These are phyloP conservation scores for Drepanosiphum platanoidis DNA, from an alignment of 2,888 invertebrate genomes.

Conservation along the genomic window DNA sequence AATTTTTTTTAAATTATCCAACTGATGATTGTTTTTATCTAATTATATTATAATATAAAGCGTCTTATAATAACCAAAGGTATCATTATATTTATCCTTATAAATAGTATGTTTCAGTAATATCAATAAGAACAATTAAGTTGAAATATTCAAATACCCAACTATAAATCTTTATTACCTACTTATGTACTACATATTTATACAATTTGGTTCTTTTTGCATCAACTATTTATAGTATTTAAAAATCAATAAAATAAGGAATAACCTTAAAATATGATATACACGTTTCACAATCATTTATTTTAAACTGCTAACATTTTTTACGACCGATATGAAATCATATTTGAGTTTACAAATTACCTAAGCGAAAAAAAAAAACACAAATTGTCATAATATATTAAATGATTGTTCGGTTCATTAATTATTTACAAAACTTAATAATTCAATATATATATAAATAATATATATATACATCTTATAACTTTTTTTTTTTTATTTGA, in stretches of 20 bases:
- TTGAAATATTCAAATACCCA: background rate
- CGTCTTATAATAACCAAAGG: too few species aligned
- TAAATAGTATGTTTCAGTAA: background rate
- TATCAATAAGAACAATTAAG: background rate
- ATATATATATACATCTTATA: too few species aligned
- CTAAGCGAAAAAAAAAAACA: constrained; percentile 11
- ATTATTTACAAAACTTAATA: constrained; percentile 49
- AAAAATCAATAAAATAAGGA: background rate
- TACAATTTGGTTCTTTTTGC: constrained; percentile 21
- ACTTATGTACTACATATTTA: constrained; percentile 34
- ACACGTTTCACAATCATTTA: constrained; percentile 8
- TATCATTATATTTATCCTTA: background rate
- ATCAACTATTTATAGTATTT: too few species aligned
- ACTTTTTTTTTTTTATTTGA: constrained; percentile 27
- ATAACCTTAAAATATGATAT: constrained; percentile 5
- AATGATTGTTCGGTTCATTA: constrained; percentile 47
- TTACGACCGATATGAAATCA: background rate
- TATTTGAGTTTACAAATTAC: constrained; percentile 3
- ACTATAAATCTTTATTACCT: constrained; percentile 11
- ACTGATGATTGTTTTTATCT: background rate
- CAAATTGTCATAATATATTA: constrained; percentile 3
- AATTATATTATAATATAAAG: background rate
- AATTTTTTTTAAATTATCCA: background rate
- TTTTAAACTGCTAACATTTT: constrained; percentile 5
- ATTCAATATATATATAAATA: constrained; percentile 48